Conservation (phyloP, 2,113 vertebrate species). For the Peromyscus leucopus region DNA sequence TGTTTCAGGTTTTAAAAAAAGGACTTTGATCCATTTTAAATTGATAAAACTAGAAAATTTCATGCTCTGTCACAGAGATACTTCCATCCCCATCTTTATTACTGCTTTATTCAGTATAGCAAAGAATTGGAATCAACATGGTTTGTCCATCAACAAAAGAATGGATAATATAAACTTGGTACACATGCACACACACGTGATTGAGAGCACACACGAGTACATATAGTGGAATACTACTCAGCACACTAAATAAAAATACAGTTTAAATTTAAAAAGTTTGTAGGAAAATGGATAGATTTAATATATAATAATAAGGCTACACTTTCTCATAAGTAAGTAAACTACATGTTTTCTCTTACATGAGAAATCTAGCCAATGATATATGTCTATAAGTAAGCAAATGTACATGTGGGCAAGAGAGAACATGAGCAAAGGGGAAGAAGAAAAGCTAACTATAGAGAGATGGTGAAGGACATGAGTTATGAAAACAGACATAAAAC, state of each 20-base stretch:
- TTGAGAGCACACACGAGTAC: rapidly evolving
- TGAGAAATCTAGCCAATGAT: not conserved
- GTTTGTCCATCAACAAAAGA: not conserved
- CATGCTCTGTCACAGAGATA: no score
- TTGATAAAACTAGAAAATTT: not conserved
- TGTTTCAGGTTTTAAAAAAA: not conserved
- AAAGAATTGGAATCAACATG: not conserved
- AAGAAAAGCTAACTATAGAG: not conserved
- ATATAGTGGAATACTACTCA: not conserved
- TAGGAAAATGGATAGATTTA: not conserved
- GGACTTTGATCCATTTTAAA: not conserved
- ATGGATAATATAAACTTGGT: not conserved
- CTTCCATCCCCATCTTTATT: no score
- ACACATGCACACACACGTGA: not conserved
- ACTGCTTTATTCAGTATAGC: not conserved
- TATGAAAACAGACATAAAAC: not conserved
- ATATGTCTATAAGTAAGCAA: not conserved
- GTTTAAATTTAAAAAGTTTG: no score
- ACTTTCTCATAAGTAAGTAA: not conserved
- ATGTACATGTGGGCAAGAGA: no score
- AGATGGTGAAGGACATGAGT: not conserved
- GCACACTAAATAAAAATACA: not conserved
- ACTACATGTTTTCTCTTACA: not conserved
- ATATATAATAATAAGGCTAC: not conserved
- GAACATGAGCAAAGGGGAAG: not conserved